phyloP scores from a whole-genome alignment of 2,888 invertebrate species.

The Trilocha varians region DNA sequence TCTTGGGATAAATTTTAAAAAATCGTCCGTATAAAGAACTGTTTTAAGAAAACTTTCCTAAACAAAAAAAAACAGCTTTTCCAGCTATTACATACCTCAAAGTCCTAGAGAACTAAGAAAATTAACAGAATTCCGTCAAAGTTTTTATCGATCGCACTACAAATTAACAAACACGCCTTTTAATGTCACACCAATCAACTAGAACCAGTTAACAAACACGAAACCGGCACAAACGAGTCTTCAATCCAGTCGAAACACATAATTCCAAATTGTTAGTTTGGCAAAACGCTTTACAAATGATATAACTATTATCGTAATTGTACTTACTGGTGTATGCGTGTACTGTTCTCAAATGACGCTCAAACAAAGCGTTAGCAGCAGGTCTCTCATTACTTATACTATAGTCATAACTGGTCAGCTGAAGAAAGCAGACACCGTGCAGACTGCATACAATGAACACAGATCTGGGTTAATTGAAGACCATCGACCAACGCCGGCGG shows the following conservation, averaged over 20 bases:
- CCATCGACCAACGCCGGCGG: constrained; percentile 49
- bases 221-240: neutral
- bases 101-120: constrained; percentile 1
- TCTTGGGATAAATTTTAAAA: too few species aligned
- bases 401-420: constrained; percentile 46
- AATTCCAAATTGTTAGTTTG: neutral
- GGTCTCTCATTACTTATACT: constrained; percentile 53
- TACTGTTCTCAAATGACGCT: constrained; percentile 45
- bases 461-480: constrained; percentile 69
- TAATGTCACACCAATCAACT: neutral
- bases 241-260: neutral
- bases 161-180: neutral
- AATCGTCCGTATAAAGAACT: too few species aligned
- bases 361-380: constrained; percentile 40
- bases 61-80: too few species aligned
- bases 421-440: constrained; percentile 67
- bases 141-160: neutral
- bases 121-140: neutral
- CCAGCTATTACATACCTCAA: too few species aligned
- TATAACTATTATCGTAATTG: constrained; percentile 25
- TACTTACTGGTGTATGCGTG: constrained; percentile 35
- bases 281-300: constrained; percentile 12
- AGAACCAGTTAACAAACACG: neutral
- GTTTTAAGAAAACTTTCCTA: too few species aligned
- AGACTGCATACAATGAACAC: constrained; percentile 60